phyloP scores from a whole-genome alignment of 2,113 vertebrate species.

The Gymnobelideus leadbeateri region DNA sequence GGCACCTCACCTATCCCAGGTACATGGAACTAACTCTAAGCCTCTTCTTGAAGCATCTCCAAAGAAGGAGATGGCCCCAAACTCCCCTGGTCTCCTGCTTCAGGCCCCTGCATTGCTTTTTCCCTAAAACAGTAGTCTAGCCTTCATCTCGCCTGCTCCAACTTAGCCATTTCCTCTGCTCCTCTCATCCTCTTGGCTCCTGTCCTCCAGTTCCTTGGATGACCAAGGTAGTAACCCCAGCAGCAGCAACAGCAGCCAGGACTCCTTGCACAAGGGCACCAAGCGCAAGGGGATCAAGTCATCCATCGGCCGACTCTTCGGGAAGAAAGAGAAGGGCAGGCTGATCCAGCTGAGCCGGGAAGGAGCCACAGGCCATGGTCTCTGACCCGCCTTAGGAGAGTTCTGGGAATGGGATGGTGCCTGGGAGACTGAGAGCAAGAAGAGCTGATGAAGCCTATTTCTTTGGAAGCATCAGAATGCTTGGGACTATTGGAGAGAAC shows the following conservation, averaged over 20 bases:
- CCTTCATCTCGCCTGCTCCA: background rate
- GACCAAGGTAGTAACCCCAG: conserved; percentile 86
- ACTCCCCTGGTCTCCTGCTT: conserved; percentile 1
- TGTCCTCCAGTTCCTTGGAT: conserved; percentile 81
- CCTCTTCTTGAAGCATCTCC: conserved; percentile 14
- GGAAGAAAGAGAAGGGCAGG: conserved; percentile 95
- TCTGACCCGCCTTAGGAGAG: conserved; percentile 58
- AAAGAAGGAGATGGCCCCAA: background rate
- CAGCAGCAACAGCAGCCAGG: conserved; percentile 88
- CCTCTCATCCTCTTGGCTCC: conserved; percentile 55
- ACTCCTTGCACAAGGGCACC: conserved; percentile 90
- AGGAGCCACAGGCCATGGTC: conserved; percentile 90
- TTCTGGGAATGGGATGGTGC: background rate
- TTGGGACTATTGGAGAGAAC: background rate
- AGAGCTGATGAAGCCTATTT: background rate
- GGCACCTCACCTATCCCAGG: background rate
- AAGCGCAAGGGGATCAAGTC: conserved; percentile 98
- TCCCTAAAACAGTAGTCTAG: background rate
- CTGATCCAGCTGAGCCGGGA: conserved; percentile 92
- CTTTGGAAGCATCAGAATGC: background rate
- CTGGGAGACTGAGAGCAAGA: background rate
- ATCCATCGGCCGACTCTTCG: conserved; percentile 95
- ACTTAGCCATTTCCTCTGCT: conserved; percentile 69
- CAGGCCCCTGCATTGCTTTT: background rate
- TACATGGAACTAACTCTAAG: background rate